Conservation (phyloP, 2,797 vertebrate species). For the Simalia tracyae region DNA sequence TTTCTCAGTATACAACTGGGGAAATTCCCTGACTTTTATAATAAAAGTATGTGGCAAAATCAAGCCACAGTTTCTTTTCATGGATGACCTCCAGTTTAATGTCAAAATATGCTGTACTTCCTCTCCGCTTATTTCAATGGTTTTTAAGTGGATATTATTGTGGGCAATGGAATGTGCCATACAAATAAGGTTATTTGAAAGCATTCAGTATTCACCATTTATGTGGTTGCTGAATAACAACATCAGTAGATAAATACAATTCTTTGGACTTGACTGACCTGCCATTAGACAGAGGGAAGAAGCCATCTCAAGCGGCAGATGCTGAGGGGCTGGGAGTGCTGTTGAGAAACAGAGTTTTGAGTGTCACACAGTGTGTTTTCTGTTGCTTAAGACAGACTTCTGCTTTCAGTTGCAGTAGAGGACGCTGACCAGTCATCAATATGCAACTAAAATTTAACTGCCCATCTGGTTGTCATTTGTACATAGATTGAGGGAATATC, state of each 20-base stretch:
- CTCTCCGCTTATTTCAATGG: background rate
- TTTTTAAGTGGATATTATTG: background rate
- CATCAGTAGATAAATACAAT: background rate
- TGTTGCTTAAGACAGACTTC: background rate
- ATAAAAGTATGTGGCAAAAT: background rate
- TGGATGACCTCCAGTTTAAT: background rate
- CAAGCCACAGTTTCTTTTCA: background rate
- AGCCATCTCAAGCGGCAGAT: too few relatives aligned
- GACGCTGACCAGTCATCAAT: background rate
- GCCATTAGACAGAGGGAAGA: background rate
- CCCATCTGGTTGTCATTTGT: background rate
- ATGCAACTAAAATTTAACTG: background rate
- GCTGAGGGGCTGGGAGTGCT: background rate
- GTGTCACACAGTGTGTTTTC: background rate
- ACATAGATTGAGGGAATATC: background rate
- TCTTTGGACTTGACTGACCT: background rate
- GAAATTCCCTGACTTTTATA: slow-evolving; percentile 38
- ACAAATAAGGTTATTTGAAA: background rate
- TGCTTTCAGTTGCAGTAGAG: background rate
- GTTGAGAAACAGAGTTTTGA: background rate
- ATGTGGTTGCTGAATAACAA: slow-evolving; percentile 14
- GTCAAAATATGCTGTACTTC: background rate
- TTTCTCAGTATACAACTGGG: background rate
- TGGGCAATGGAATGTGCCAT: too few relatives aligned
- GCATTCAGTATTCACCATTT: background rate